Evolutionary conservation across 2,888 invertebrate genomes (phyloP).

Genomic region (Subacronicta megacephala): DNA sequence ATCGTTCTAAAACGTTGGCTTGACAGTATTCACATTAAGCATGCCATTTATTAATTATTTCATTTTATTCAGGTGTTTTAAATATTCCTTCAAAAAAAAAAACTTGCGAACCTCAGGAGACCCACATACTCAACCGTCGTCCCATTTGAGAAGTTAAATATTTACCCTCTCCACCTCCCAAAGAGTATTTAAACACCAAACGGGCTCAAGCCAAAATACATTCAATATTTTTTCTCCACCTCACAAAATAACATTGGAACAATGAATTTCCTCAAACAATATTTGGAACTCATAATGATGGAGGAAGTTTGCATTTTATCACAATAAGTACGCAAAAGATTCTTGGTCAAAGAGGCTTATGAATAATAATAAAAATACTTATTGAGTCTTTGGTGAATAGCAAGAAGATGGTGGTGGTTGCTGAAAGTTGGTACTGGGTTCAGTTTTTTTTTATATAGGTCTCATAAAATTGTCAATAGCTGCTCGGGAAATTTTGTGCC

Average conservation of each 20-base stretch:
- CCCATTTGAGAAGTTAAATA: conserved; percentile 21
- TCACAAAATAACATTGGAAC: conserved; percentile 25
- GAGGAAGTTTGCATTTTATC: conserved; percentile 38
- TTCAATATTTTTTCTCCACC: conserved; percentile 39
- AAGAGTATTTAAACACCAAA: conserved; percentile 33
- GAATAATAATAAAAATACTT: conserved; percentile 44
- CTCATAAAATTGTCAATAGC: too few relatives aligned
- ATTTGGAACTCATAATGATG: conserved; percentile 37
- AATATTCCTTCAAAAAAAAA: too few relatives aligned
- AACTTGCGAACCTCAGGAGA: background rate
- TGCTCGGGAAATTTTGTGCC: too few relatives aligned
- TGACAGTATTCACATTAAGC: too few relatives aligned
- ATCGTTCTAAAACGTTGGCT: too few relatives aligned
- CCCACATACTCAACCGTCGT: conserved; percentile 6
- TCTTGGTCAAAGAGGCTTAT: conserved; percentile 46
- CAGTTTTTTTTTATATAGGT: too few relatives aligned
- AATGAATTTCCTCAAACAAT: conserved; percentile 35
- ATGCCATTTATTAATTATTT: too few relatives aligned
- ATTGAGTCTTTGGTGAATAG: background rate
- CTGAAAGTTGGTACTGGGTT: too few relatives aligned
- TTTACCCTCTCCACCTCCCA: conserved; percentile 13
- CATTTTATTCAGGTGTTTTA: too few relatives aligned
- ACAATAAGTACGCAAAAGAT: conserved; percentile 31
- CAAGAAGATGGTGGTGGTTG: too few relatives aligned
- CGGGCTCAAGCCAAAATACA: conserved; percentile 19